Base-by-base conservation (phyloP, 2,888 invertebrate species). In the Meganola albula region DNA sequence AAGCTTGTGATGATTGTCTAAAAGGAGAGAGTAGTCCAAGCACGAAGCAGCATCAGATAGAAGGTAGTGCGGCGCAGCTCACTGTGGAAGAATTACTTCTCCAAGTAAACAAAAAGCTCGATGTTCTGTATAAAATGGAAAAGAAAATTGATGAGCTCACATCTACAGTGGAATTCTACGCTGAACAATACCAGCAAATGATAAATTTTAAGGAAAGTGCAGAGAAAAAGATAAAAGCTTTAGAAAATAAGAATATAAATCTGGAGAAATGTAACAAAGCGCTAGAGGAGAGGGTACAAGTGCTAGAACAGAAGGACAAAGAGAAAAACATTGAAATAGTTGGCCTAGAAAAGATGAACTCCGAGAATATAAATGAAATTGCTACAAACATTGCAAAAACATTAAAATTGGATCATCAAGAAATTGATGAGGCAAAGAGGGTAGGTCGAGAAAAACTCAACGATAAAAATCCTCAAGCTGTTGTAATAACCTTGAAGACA, bases 371-470 rank as follows among this genome's bases (percentile, higher is more conserved):
- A 1, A 34, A 28, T n/a, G 8, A 2, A 3, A 12, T 28, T 9
- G 24, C 28, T 6, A 18, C 24, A 5, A n/a, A 28, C 5, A 9
- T 34, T 3, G 34, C 34, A 7, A 7, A 24, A 21, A 24, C 1
- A 13, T 7, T 34, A 10, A 24, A 24, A 3, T 3, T 34, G 7
- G 21, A 27, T 10, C 31, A 34, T 1, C 21, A 26, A 6, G 34
- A 40, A 4, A 34, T 46, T 6, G 36, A 36, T 8, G 33, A 33
- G 5, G 40, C 35, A 11, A 8, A 10, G 34, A 35, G 42, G 40
- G 46, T 43, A 32, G 46, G 46, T 1, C 33, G 10, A 29, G 22
- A 42, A 26, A 40, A 32, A 11, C 8, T 13, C 6, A 16, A 35
- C 20, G 34, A 29, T 6, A 8, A 3, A 2, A 28, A 12, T 13